phyloP scores from a whole-genome alignment of 2,797 vertebrate genomes.

The Coreius guichenoti region DNA sequence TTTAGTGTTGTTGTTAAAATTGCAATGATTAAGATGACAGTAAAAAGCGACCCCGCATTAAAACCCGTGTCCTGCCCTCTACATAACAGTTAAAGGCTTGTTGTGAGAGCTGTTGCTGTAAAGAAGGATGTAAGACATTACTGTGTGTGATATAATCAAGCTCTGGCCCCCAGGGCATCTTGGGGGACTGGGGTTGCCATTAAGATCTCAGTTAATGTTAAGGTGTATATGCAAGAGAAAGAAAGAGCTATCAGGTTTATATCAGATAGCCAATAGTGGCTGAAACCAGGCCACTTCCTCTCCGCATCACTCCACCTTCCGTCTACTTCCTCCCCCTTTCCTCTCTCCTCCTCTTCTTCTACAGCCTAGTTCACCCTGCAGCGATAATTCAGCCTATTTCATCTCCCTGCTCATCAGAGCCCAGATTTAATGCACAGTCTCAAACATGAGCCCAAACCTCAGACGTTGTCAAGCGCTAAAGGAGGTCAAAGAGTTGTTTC shows the following conservation, averaged over 20 bases:
- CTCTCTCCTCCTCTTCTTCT: conserved; percentile 59
- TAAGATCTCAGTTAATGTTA: conserved; percentile 11
- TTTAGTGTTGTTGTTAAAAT: conserved; percentile 6
- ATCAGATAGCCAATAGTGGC: conserved; percentile 28
- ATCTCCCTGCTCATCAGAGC: conserved; percentile 58
- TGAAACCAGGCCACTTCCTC: conserved; percentile 67
- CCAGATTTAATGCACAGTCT: conserved; percentile 41
- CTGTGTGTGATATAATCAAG: neutral
- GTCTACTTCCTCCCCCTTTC: conserved; percentile 44
- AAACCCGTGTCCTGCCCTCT: neutral
- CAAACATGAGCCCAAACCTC: conserved; percentile 4
- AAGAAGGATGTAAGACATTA: neutral
- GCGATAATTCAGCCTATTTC: conserved; percentile 68
- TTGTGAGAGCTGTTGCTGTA: neutral
- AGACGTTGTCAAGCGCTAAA: conserved; percentile 12
- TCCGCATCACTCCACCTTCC: conserved; percentile 35
- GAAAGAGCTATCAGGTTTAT: neutral
- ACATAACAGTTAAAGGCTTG: conserved; percentile 11
- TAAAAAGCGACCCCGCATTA: neutral
- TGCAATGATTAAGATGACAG: conserved; percentile 6
- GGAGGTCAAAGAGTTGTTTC: conserved; percentile 26
- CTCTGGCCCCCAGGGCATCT: conserved; percentile 6
- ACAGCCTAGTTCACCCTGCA: conserved; percentile 56
- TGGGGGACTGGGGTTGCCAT: neutral
- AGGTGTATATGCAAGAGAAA: neutral